These are phyloP conservation scores for Sclerurus mexicanus DNA, from an alignment of 2,113 vertebrate species.

Conservation along the genomic window DNA sequence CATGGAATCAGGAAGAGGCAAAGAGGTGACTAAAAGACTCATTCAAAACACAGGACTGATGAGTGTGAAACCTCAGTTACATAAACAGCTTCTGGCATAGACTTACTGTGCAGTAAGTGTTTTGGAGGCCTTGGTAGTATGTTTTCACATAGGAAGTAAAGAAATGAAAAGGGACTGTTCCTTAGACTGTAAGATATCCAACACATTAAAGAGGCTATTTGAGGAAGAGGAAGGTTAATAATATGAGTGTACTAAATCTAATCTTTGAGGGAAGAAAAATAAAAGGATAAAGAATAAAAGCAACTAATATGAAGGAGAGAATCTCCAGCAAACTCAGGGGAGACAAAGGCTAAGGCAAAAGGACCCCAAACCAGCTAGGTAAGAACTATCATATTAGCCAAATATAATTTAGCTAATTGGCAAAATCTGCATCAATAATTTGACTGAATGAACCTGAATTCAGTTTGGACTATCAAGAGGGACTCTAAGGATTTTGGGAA, in stretches of 20 bases:
- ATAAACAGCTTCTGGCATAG: neutral
- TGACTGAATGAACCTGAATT: neutral
- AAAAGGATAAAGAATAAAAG: neutral
- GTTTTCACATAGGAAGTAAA: neutral
- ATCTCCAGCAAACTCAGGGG: neutral
- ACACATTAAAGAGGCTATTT: neutral
- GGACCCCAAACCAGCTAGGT: neutral
- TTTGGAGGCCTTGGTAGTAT: neutral
- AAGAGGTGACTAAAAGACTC: neutral
- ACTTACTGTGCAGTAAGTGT: neutral
- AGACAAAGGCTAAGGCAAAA: neutral
- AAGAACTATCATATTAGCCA: neutral
- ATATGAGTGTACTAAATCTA: neutral
- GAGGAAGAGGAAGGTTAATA: neutral
- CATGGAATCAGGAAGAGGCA: neutral
- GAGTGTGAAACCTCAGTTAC: neutral
- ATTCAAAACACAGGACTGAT: neutral
- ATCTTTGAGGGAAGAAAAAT: neutral
- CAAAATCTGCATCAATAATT: neutral
- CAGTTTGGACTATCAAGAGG: neutral
- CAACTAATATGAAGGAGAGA: neutral
- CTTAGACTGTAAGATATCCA: too few relatives aligned
- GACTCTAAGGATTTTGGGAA: neutral
- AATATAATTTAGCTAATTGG: neutral
- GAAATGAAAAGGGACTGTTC: neutral